Evolutionary conservation across 2,113 vertebrate genomes (phyloP).

Genomic region (Cepphus grylle): DNA sequence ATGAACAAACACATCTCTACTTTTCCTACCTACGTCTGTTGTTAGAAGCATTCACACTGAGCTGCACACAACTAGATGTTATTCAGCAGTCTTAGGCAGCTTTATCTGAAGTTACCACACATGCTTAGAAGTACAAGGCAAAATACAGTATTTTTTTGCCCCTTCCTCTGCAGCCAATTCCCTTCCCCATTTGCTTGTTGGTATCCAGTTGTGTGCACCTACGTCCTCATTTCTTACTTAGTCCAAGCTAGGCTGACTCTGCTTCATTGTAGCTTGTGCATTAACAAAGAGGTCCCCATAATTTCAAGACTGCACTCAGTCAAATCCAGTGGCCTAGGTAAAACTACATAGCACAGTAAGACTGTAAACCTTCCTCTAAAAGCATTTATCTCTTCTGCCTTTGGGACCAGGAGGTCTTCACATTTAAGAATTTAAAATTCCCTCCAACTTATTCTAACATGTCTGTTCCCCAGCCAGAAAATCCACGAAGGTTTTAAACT

Average conservation of each 20-base stretch:
- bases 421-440: neutral
- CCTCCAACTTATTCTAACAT: neutral
- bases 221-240: neutral
- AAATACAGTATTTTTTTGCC: neutral
- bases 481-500: neutral
- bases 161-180: neutral
- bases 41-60: neutral
- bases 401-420: neutral
- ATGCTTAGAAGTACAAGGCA: neutral
- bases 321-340: neutral
- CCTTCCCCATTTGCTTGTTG: neutral
- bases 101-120: neutral
- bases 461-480: neutral
- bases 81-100: neutral
- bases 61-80: neutral
- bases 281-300: neutral
- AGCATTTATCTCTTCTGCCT: neutral
- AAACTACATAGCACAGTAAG: neutral
- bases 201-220: neutral
- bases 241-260: neutral
- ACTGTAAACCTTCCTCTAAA: neutral
- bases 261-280: neutral
- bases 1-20: neutral
- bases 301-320: neutral
- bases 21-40: neutral